Percentiles rank a stretch among this genome's conserved stretches.
phyloP scores from a whole-genome alignment of 2,113 vertebrate species.

The Heterocephalus glaber region DNA sequence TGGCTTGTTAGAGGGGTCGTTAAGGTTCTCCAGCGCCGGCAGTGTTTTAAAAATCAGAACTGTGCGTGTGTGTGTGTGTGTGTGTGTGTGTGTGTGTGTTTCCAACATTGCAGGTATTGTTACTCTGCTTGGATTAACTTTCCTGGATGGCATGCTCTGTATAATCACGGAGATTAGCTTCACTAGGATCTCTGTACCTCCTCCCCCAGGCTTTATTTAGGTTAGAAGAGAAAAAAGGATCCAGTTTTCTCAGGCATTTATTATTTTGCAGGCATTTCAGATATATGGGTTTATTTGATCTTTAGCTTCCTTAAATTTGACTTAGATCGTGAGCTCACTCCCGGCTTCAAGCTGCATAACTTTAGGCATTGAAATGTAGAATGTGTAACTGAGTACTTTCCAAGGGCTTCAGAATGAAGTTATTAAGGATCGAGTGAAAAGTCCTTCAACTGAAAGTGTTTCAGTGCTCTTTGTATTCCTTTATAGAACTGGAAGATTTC shows the following conservation, averaged over 20 bases:
- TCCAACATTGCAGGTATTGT: slow-evolving; percentile 44
- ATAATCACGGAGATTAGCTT: slow-evolving; percentile 54
- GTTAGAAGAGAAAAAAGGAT: slow-evolving; percentile 44
- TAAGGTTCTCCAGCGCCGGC: not conserved
- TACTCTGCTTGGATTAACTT: slow-evolving; percentile 62
- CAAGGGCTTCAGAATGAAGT: slow-evolving; percentile 19
- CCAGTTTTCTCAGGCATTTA: slow-evolving; percentile 26
- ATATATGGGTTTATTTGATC: slow-evolving; percentile 2
- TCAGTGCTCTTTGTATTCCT: slow-evolving; percentile 25
- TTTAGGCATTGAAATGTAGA: slow-evolving; percentile 10
- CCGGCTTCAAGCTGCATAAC: slow-evolving; percentile 25
- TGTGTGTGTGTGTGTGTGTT: not conserved
- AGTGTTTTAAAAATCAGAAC: slow-evolving; percentile 48
- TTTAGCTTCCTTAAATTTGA: slow-evolving; percentile 43
- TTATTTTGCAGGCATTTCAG: slow-evolving; percentile 66
- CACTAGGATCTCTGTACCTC: slow-evolving; percentile 32
- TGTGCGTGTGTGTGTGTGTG: not conserved
- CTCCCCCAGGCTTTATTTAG: slow-evolving; percentile 54
- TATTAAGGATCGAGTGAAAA: slow-evolving; percentile 47
- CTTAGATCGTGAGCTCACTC: not conserved
- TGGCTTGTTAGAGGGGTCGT: not conserved
- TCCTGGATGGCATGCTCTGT: slow-evolving; percentile 1
- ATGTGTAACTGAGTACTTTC: slow-evolving; percentile 42
- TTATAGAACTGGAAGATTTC: slow-evolving; percentile 33
- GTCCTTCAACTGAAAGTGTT: slow-evolving; percentile 14